Percentiles rank a stretch among this genome's conserved stretches.
Conservation (phyloP, 1,140 invertebrate species). For the Pachyrhynchus sulphureomaculatus region DNA sequence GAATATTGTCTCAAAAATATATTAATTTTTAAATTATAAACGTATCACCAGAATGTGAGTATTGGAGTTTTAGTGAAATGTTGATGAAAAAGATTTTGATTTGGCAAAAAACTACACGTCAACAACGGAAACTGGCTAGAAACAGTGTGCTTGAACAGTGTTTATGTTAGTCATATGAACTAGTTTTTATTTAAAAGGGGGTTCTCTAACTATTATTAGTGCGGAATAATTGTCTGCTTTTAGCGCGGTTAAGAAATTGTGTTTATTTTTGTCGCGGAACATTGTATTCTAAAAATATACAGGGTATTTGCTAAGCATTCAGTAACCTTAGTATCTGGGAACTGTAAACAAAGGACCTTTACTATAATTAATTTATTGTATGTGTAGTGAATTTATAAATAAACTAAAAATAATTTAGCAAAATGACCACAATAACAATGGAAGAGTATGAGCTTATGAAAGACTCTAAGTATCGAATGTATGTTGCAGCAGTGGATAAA, state of each 20-base stretch:
- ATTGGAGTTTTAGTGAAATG: not conserved
- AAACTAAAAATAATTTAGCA: conserved; percentile 12
- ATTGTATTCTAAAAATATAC: conserved; percentile 1
- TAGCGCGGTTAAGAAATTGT: not conserved
- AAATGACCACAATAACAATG: conserved; percentile 50
- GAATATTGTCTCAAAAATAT: not conserved
- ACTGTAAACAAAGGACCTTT: conserved; percentile 1
- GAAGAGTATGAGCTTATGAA: conserved; percentile 75
- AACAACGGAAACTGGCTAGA: conserved; percentile 1
- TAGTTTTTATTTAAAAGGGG: not conserved
- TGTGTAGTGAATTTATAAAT: too few species aligned
- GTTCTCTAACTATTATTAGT: not conserved
- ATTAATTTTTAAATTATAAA: not conserved
- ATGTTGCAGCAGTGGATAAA: conserved; percentile 83
- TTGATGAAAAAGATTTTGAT: not conserved
- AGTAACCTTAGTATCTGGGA: not conserved
- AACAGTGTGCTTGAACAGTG: not conserved
- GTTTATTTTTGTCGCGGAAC: conserved; percentile 1
- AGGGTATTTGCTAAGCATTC: not conserved
- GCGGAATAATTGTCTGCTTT: not conserved
- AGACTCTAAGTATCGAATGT: conserved; percentile 76
- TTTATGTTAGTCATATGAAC: not conserved
- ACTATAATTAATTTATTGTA: too few species aligned
- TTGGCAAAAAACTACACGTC: conserved; percentile 3
- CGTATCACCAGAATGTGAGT: not conserved